These are phyloP conservation scores for Nasalis larvatus DNA, from an alignment of 2,113 vertebrate species.

Conservation along the genomic window DNA sequence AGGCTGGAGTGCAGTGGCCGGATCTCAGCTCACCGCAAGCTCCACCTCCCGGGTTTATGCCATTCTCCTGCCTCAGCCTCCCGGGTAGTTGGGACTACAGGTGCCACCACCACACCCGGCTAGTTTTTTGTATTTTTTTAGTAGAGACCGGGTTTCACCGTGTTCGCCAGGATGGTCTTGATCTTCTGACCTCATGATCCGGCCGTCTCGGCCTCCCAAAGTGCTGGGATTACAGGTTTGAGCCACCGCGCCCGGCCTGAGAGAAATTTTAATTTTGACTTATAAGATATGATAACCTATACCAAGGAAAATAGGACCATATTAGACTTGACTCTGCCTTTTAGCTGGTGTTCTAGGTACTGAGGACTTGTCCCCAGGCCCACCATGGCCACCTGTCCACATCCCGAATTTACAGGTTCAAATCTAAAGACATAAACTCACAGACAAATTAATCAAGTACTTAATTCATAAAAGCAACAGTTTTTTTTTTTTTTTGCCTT, in stretches of 20 bases:
- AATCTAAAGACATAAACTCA: background rate
- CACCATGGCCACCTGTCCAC: background rate
- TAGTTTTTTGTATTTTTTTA: too few species aligned
- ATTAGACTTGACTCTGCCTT: background rate
- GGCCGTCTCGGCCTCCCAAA: too few species aligned
- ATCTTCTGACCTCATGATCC: too few species aligned
- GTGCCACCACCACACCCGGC: too few species aligned
- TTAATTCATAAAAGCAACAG: background rate
- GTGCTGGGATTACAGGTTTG: too few species aligned
- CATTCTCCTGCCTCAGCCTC: too few species aligned
- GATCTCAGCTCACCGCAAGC: too few species aligned
- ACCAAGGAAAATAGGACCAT: background rate
- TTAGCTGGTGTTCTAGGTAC: background rate
- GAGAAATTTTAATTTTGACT: constrained; percentile 40
- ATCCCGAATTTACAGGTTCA: background rate
- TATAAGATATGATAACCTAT: background rate
- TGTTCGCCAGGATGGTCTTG: too few species aligned
- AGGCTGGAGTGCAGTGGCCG: too few species aligned
- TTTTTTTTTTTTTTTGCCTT: background rate
- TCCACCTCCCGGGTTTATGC: too few species aligned
- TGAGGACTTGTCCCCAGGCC: background rate
- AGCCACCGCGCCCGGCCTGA: background rate
- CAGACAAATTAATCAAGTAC: background rate
- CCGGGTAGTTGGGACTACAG: too few species aligned
- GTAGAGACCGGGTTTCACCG: too few species aligned